A percentile compares a stretch with the other conserved stretches of the same genome.
Conservation (phyloP, 2,113 vertebrate species). For the Thoracochromis brauschi region DNA sequence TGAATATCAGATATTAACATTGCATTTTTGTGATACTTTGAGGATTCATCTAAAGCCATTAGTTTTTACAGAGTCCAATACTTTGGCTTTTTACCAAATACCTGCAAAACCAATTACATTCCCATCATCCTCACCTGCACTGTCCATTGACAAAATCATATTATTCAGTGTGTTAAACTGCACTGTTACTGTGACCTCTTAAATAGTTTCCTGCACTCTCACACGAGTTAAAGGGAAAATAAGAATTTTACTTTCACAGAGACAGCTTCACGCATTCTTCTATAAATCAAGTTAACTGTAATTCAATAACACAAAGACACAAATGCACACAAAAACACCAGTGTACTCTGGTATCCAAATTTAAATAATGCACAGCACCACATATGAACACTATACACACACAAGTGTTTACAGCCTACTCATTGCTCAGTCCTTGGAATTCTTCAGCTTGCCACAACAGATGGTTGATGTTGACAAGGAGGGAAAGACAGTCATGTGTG, state of each 20-base stretch:
- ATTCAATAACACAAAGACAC: background rate
- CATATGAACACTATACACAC: background rate
- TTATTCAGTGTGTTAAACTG: background rate
- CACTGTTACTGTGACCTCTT: background rate
- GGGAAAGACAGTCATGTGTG: background rate
- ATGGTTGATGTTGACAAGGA: slow-evolving; percentile 35
- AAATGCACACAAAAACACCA: background rate
- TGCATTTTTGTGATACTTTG: background rate
- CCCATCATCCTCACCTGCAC: background rate
- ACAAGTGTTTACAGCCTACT: background rate
- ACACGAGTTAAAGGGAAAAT: background rate
- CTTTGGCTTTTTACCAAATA: background rate
- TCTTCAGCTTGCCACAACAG: slow-evolving; percentile 17
- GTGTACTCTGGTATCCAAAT: background rate
- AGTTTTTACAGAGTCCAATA: background rate
- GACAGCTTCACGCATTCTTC: background rate
- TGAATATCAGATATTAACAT: background rate
- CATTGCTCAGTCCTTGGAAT: background rate
- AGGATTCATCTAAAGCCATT: background rate
- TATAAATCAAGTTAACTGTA: background rate
- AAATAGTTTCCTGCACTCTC: background rate
- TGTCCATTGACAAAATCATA: background rate
- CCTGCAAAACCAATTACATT: background rate
- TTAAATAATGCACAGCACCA: background rate
- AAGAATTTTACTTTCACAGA: background rate